Evolutionary conservation across 2,888 invertebrate species (phyloP), one percentile per base, ranked within the genome.

Genomic region (Drosophila subquinaria): DNA sequence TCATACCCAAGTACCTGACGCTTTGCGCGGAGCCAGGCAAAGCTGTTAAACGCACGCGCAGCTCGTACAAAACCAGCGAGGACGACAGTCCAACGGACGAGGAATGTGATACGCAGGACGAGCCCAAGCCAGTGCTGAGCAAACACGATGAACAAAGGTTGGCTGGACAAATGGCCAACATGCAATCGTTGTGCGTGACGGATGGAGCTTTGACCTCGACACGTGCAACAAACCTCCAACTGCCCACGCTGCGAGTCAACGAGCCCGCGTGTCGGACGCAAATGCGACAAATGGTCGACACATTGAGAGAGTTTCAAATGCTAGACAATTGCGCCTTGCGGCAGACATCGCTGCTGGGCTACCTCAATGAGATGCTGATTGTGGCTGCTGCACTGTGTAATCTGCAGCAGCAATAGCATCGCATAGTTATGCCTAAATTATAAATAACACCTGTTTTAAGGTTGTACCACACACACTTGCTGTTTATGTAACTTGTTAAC

Each of bases 1-100:
- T 90, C 13, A 92, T 93, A 81, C 92, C 92, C 13, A 92, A 90
- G 61, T 92, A 93, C 77, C 80, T 93, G 3, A 92, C 91, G 2
- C 68, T 93, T 23, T 91, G 92, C 36, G 92, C 88, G 0, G 93
- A 92, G 65, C 92, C 92, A 0, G 93, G 92, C 6, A 91, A 92
- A 69, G 91, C 87, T 1, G 84, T 92, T 8, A 81, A 85, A 4
- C 90, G 90, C 1, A 36, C 36, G 11, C 48, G 45, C 5, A 65
- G 60, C 27, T n/a, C 45, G 6, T 52, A 35, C 15, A 81, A 77
- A n/a, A 13, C 48, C 0, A 61, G 67, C n/a, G 76, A 79, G 13
- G 81, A 81, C 6, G 79, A 82, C 13, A 52, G 6, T 4, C 30
- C 17, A 9, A 17, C 75, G 11, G 79, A 79, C 11, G 69, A 71